phyloP scores from a whole-genome alignment of 2,113 vertebrate species.

The Eira barbara region DNA sequence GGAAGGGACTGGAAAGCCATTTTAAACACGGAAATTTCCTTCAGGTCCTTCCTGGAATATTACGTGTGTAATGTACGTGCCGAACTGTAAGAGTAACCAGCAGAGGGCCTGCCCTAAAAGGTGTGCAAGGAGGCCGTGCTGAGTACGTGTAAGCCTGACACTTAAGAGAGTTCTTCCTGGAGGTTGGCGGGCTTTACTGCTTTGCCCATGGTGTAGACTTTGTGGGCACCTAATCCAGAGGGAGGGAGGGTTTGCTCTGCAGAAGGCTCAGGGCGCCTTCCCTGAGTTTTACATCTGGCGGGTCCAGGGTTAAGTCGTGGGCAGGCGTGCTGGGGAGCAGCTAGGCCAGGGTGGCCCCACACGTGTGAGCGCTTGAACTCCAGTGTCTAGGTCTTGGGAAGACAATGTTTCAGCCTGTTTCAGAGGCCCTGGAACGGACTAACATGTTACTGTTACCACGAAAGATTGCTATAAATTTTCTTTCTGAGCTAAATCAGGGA shows the following conservation, averaged over 20 bases:
- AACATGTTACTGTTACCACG: not conserved
- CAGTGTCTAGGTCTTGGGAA: not conserved
- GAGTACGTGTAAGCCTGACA: not conserved
- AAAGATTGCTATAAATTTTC: not conserved
- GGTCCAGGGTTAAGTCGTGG: not conserved
- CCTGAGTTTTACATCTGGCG: accelerated
- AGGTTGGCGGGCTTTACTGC: too few relatives aligned
- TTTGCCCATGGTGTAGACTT: not conserved
- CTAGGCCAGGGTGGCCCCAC: accelerated
- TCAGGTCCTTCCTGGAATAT: not conserved
- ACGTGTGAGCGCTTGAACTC: not conserved
- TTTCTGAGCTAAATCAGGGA: not conserved
- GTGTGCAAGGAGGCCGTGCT: not conserved
- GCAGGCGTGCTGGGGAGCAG: not conserved
- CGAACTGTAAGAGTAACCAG: not conserved
- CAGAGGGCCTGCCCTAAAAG: not conserved
- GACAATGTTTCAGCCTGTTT: not conserved
- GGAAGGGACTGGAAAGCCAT: not conserved
- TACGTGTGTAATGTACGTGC: not conserved
- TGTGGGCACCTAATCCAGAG: not conserved
- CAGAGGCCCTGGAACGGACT: not conserved
- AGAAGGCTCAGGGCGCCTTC: not conserved
- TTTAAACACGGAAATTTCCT: not conserved
- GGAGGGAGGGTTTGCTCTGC: not conserved
- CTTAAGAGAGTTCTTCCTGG: not conserved